Evolutionary conservation across 2,113 vertebrate genomes (phyloP).

Genomic region (Lamprologus lemairii): DNA sequence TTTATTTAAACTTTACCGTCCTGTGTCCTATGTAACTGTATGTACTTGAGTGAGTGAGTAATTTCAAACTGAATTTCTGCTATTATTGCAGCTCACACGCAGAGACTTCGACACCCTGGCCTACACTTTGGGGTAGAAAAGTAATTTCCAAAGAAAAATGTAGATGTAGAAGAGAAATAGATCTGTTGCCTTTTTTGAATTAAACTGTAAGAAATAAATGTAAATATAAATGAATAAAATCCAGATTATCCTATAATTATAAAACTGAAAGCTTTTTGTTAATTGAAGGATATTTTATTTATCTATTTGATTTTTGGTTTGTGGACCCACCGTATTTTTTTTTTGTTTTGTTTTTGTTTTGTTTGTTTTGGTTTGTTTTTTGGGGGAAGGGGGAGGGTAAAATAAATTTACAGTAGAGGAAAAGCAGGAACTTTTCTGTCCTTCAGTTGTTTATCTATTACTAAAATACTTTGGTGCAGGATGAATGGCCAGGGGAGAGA

Average conservation of each 20-base stretch:
- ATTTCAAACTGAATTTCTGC: neutral
- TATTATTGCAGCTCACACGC: neutral
- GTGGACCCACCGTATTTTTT: rapidly evolving
- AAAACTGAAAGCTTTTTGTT: neutral
- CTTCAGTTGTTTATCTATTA: neutral
- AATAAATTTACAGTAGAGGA: neutral
- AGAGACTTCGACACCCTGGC: neutral
- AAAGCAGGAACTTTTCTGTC: neutral
- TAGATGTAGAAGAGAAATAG: neutral
- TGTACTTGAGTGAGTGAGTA: neutral
- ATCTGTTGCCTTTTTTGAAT: neutral
- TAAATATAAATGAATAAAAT: neutral
- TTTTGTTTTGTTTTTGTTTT: neutral
- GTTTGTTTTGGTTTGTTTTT: neutral
- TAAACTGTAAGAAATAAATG: neutral
- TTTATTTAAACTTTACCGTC: neutral
- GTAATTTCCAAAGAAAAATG: neutral
- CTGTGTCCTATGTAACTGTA: neutral
- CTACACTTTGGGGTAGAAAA: neutral
- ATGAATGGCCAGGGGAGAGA: neutral
- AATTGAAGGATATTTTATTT: neutral
- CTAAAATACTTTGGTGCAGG: neutral
- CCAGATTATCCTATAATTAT: neutral
- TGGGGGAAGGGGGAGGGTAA: neutral
- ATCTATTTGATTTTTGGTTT: neutral